Percentiles rank a stretch among this genome's conserved stretches.
Evolutionary conservation across 2,797 vertebrate genomes (phyloP).

Genomic region (Triplophysa bombifrons): DNA sequence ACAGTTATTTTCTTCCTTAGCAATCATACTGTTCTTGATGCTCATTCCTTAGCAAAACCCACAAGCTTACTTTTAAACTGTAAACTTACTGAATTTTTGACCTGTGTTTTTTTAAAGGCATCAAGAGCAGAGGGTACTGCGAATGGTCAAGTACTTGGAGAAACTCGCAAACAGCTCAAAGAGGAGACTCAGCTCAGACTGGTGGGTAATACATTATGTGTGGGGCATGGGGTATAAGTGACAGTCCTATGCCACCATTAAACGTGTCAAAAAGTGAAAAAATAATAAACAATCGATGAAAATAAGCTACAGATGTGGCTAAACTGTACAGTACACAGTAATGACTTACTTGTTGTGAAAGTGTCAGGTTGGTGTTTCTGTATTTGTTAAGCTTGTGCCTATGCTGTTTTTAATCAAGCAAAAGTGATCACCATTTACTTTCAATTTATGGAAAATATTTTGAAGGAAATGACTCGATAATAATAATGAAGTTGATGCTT

Average conservation of each 20-base stretch:
- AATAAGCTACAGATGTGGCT: no score
- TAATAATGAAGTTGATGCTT: no score
- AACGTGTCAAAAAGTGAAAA: not conserved
- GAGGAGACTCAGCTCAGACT: constrained; percentile 94
- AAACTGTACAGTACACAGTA: no score
- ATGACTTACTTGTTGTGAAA: no score
- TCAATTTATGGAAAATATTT: no score
- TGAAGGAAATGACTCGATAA: no score
- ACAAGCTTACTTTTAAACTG: not conserved
- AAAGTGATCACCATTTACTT: no score
- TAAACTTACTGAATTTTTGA: not conserved
- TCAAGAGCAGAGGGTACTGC: constrained; percentile 83
- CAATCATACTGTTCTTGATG: not conserved
- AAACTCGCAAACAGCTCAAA: constrained; percentile 94
- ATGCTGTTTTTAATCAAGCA: no score
- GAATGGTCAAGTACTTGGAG: constrained; percentile 86
- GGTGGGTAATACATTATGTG: constrained; percentile 71
- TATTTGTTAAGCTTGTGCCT: no score
- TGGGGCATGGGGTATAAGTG: not conserved
- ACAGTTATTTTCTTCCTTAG: not conserved
- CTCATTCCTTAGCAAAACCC: not conserved
- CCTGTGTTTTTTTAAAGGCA: constrained; percentile 68
- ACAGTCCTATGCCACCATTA: not conserved
- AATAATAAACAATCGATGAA: not conserved
- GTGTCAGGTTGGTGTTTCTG: no score